These are phyloP conservation scores for cattle (Bos taurus) DNA, from an alignment of 2,113 vertebrate species.

Conservation along the genomic window ARS-UCD2.0 NC_037330.1:90150501-90151000, in stretches of 20 bases:
- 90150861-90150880: not conserved
- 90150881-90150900: conserved; percentile 26
- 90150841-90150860: not conserved
- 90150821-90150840: not conserved
- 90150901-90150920: not conserved
- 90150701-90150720: not conserved
- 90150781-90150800: not conserved
- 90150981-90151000: not conserved
- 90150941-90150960: not conserved
- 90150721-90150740: not conserved
- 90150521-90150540: not conserved
- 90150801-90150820: not conserved
- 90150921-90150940: not conserved
- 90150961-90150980: not conserved
- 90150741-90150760: not conserved
- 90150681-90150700: not conserved
- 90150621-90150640: not conserved
- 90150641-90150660: not conserved
- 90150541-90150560: not conserved
- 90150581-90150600: not conserved
- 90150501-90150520: not conserved
- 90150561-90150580: not conserved
- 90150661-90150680: conserved; percentile 12
- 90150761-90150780: not conserved
- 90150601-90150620: not conserved